phyloP scores from a whole-genome alignment of 1,140 invertebrate species.

The Rhagoletis zephyria region DNA sequence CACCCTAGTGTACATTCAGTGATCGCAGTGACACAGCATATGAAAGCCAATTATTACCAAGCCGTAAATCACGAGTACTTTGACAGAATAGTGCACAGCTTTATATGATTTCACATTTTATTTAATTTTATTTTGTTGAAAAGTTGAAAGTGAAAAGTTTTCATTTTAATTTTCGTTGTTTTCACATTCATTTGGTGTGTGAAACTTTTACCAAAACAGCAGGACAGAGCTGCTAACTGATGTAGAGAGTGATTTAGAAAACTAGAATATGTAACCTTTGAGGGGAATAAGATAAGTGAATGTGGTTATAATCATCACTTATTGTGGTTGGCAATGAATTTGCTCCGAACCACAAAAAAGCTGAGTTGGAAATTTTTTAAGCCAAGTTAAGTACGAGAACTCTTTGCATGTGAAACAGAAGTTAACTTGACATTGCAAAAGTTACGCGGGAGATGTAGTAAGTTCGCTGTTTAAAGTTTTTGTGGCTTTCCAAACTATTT shows the following conservation, averaged over 20 bases:
- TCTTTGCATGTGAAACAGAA: background rate
- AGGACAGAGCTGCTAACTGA: background rate
- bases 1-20: background rate
- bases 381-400: background rate
- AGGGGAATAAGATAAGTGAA: background rate
- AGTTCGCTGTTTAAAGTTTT: too few relatives aligned
- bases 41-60: slow-evolving; percentile 30
- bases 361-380: background rate
- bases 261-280: background rate
- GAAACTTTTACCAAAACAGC: background rate
- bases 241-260: background rate
- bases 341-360: background rate
- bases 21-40: background rate
- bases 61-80: background rate
- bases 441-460: background rate
- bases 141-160: slow-evolving; percentile 40
- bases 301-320: slow-evolving; percentile 10
- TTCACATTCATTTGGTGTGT: slow-evolving; percentile 14
- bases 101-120: background rate
- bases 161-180: slow-evolving; percentile 39
- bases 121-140: background rate
- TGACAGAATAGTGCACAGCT: background rate
- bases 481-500: too few relatives aligned
- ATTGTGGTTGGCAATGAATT: slow-evolving; percentile 35
- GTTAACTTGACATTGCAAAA: background rate